Evolutionary conservation across 1,140 invertebrate species (phyloP).

Genomic region (Scaptomyza montana): DNA sequence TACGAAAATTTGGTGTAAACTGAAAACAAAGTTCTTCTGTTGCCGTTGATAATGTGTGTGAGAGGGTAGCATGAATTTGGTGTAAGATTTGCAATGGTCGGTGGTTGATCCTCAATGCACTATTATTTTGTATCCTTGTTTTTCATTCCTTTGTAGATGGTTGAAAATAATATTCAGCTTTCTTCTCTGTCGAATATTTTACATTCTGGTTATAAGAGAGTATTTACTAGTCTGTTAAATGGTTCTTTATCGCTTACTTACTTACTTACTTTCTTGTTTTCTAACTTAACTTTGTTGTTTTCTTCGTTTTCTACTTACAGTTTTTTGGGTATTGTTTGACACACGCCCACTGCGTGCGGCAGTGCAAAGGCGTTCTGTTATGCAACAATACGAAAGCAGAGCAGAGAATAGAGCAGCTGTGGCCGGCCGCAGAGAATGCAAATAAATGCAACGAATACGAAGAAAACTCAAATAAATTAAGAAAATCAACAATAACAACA

Average conservation of each 20-base stretch:
- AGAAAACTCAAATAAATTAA: constrained; percentile 54
- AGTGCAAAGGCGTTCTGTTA: constrained; percentile 1
- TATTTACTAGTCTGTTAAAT: no score
- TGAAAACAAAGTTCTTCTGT: not conserved
- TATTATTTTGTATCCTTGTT: no score
- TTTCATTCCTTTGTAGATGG: no score
- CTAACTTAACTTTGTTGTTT: constrained; percentile 16
- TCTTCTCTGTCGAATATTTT: no score
- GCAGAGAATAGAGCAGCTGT: constrained; percentile 25
- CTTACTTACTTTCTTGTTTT: constrained; percentile 1
- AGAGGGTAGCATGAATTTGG: not conserved
- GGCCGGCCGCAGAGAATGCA: constrained; percentile 44
- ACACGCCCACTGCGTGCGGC: constrained; percentile 18
- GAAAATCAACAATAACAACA: constrained; percentile 54
- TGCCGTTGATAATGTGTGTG: not conserved
- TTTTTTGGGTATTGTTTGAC: not conserved
- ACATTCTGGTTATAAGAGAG: not conserved
- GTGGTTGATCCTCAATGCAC: no score
- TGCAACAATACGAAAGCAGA: constrained; percentile 25
- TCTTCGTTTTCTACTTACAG: constrained; percentile 27
- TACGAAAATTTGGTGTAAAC: not conserved
- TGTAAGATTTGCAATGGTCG: no score
- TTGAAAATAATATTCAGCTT: no score
- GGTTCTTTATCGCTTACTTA: not conserved
- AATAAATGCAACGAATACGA: constrained; percentile 54